Percentiles rank a stretch among this genome's conserved stretches.
Evolutionary conservation across 2,113 vertebrate genomes (phyloP).

Genomic region (Agelaius tricolor): DNA sequence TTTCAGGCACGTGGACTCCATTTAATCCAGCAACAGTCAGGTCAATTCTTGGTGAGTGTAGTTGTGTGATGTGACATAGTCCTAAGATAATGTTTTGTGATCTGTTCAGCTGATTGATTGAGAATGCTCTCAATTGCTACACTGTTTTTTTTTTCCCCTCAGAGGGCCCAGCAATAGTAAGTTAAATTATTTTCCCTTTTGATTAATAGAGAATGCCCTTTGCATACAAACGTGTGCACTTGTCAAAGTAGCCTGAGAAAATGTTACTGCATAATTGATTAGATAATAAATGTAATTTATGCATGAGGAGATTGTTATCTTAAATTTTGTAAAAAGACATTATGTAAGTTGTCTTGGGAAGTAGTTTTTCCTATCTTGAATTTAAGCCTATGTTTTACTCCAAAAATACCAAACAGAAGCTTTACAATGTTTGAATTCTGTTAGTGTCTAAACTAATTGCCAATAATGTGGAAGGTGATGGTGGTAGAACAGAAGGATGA

Average conservation of each 20-base stretch:
- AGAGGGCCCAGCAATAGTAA: neutral
- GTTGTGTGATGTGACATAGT: neutral
- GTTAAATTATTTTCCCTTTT: neutral
- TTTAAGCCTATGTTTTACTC: neutral
- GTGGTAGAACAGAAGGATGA: neutral
- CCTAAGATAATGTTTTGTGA: neutral
- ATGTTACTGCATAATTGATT: neutral
- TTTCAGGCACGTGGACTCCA: slow-evolving; percentile 95
- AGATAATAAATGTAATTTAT: neutral
- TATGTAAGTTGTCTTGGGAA: neutral
- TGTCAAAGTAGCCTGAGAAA: neutral
- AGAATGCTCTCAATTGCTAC: neutral
- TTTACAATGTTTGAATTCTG: neutral
- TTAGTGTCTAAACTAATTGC: neutral
- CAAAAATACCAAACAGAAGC: neutral
- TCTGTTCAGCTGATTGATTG: neutral
- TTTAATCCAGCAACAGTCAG: slow-evolving; percentile 96
- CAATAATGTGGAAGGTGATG: neutral
- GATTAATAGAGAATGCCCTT: neutral
- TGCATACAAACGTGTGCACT: accelerated
- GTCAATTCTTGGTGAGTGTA: slow-evolving; percentile 92
- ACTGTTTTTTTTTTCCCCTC: neutral
- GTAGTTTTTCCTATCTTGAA: neutral
- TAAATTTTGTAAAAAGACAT: neutral
- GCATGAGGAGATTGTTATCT: neutral